Percentiles rank a stretch among this genome's conserved stretches.
phyloP scores from a whole-genome alignment of 2,888 invertebrate genomes.

The Norana najaformis region DNA sequence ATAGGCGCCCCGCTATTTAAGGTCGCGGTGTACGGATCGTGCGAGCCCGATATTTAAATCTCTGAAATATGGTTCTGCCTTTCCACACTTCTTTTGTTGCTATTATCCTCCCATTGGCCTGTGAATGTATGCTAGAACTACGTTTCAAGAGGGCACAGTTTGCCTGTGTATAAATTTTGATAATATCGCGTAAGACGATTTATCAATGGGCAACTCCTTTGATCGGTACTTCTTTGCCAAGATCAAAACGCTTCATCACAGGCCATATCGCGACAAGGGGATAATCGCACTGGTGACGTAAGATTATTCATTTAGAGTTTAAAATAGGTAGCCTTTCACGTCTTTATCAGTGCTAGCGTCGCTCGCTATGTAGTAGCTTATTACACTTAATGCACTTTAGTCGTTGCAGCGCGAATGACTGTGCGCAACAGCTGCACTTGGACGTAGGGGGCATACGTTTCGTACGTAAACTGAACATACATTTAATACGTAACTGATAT shows the following conservation, averaged over 20 bases:
- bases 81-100: no score
- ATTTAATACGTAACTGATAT: not conserved
- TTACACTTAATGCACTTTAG: not conserved
- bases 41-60: no score
- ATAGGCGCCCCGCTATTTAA: no score
- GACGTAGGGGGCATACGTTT: not conserved
- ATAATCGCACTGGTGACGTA: not conserved
- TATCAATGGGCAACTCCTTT: slow-evolving; percentile 1
- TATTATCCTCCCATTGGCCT: not conserved
- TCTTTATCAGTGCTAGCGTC: not conserved
- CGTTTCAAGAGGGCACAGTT: not conserved
- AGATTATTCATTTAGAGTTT: not conserved
- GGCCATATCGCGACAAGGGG: not conserved
- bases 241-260: slow-evolving; percentile 4
- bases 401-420: not conserved
- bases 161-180: not conserved
- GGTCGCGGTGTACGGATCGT: no score
- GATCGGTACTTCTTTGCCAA: not conserved
- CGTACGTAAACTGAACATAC: not conserved
- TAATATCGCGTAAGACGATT: not conserved
- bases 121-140: not conserved
- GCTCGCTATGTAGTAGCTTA: no score
- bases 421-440: slow-evolving; percentile 9
- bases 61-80: no score
- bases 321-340: no score